Evolutionary conservation across 1,140 invertebrate species (phyloP).

Genomic region (Scaptodrosophila lebanonensis): DNA sequence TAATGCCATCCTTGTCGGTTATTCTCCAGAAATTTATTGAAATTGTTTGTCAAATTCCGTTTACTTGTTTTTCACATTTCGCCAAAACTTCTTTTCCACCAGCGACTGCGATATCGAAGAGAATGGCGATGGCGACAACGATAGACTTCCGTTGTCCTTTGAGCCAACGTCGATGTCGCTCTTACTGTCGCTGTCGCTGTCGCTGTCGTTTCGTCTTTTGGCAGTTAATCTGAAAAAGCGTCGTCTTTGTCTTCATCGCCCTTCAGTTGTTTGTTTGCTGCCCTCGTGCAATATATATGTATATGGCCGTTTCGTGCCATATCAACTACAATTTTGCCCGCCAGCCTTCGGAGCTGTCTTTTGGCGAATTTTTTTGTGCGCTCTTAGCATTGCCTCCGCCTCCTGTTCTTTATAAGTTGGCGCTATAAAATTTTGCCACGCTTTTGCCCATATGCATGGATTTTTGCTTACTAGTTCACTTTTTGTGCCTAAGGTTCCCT

Average conservation of each 20-base stretch:
- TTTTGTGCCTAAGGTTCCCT: slow-evolving; percentile 1
- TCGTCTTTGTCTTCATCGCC: slow-evolving; percentile 8
- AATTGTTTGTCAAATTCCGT: slow-evolving; percentile 75
- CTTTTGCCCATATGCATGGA: slow-evolving; percentile 6
- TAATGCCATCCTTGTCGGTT: slow-evolving; percentile 48
- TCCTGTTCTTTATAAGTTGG: slow-evolving; percentile 44
- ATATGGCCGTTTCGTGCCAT: slow-evolving; percentile 52
- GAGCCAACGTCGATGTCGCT: slow-evolving; percentile 40
- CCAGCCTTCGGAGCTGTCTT: too few species aligned
- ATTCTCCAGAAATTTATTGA: slow-evolving; percentile 74
- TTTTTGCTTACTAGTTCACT: slow-evolving; percentile 21
- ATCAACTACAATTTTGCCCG: slow-evolving; percentile 48
- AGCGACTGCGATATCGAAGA: neutral
- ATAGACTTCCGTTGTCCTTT: slow-evolving; percentile 54
- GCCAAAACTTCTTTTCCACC: slow-evolving; percentile 33
- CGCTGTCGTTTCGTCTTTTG: slow-evolving; percentile 10
- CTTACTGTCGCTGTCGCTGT: slow-evolving; percentile 6
- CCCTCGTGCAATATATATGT: too few species aligned
- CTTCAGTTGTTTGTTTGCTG: too few species aligned
- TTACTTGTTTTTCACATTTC: slow-evolving; percentile 72
- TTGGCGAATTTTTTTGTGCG: too few species aligned
- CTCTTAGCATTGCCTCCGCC: too few species aligned
- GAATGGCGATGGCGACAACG: slow-evolving; percentile 29
- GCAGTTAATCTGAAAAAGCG: slow-evolving; percentile 63
- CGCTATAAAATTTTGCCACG: slow-evolving; percentile 33